A percentile compares a stretch with the other conserved stretches of the same genome.
Evolutionary conservation across 2,113 vertebrate genomes (phyloP).

Genomic region (Acanthochromis polyacanthus): DNA sequence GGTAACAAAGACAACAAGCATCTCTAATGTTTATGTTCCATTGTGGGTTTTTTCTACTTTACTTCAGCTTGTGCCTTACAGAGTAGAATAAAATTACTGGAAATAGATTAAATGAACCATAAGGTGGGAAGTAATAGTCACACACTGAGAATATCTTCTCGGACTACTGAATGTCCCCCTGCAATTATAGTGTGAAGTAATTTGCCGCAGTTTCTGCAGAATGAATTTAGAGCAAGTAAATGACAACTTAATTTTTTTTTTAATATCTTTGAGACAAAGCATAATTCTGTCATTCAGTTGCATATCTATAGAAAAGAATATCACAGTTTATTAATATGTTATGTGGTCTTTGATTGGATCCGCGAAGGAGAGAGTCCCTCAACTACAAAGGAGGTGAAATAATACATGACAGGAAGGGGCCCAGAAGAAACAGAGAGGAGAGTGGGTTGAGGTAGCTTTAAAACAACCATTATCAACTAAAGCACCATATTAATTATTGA

Average conservation of each 20-base stretch:
- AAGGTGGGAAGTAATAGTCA: slow-evolving; percentile 6
- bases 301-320: slow-evolving; percentile 23
- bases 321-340: slow-evolving; percentile 31
- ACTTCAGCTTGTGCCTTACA: background rate
- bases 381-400: slow-evolving; percentile 52
- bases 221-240: slow-evolving; percentile 36
- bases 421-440: slow-evolving; percentile 47
- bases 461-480: slow-evolving; percentile 59
- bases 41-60: background rate
- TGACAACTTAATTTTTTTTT: background rate
- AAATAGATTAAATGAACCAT: slow-evolving; percentile 55
- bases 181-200: slow-evolving; percentile 41
- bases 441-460: slow-evolving; percentile 33
- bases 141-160: slow-evolving; percentile 13
- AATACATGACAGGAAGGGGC: slow-evolving; percentile 31
- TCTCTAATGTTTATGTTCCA: background rate
- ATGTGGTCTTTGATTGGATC: slow-evolving; percentile 30
- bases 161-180: slow-evolving; percentile 28
- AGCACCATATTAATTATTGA: slow-evolving; percentile 61
- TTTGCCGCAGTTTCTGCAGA: slow-evolving; percentile 28
- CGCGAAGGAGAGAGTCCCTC: slow-evolving; percentile 48
- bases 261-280: slow-evolving; percentile 13
- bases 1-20: background rate
- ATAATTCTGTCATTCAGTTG: slow-evolving; percentile 49
- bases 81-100: slow-evolving; percentile 10